Percentiles rank a stretch among this genome's conserved stretches.
Evolutionary conservation across 2,113 vertebrate genomes (phyloP).

Genomic region (Brachionichthys hirsutus): DNA sequence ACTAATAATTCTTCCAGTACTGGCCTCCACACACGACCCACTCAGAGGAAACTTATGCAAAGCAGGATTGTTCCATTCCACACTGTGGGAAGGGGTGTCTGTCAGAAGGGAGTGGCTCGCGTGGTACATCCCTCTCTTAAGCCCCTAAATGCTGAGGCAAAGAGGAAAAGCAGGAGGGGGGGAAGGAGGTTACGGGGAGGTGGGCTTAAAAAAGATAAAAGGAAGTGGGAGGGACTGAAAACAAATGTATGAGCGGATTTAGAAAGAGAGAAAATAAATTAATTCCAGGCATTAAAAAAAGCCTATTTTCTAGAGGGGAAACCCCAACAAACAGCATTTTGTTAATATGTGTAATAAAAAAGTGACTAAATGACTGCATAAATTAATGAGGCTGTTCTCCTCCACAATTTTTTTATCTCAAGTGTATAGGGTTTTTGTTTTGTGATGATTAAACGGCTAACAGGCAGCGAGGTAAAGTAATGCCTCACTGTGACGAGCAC

Average conservation of each 20-base stretch:
- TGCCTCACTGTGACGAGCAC: conserved; percentile 48
- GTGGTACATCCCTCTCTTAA: conserved; percentile 73
- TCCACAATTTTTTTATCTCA: conserved; percentile 61
- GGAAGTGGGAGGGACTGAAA: conserved; percentile 70
- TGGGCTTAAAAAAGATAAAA: conserved; percentile 66
- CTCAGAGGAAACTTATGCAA: conserved; percentile 97
- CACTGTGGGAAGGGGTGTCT: conserved; percentile 66
- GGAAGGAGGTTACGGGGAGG: conserved; percentile 51
- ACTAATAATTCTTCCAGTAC: conserved; percentile 85
- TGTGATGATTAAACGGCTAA: conserved; percentile 73
- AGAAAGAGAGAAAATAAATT: conserved; percentile 50
- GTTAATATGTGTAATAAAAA: conserved; percentile 56
- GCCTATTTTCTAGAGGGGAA: conserved; percentile 53
- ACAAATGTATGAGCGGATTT: conserved; percentile 76
- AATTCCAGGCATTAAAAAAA: conserved; percentile 61
- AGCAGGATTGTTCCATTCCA: conserved; percentile 89
- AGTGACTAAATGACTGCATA: conserved; percentile 46
- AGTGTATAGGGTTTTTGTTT: conserved; percentile 66
- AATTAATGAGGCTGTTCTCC: conserved; percentile 44
- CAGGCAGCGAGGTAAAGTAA: conserved; percentile 61
- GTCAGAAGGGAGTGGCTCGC: conserved; percentile 68
- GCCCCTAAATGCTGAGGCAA: conserved; percentile 78
- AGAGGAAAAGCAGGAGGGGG: conserved; percentile 64
- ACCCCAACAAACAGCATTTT: conserved; percentile 53
- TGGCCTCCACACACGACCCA: conserved; percentile 88